Conservation (phyloP, 2,888 invertebrate genomes). For the Metallyticus violacea region DNA sequence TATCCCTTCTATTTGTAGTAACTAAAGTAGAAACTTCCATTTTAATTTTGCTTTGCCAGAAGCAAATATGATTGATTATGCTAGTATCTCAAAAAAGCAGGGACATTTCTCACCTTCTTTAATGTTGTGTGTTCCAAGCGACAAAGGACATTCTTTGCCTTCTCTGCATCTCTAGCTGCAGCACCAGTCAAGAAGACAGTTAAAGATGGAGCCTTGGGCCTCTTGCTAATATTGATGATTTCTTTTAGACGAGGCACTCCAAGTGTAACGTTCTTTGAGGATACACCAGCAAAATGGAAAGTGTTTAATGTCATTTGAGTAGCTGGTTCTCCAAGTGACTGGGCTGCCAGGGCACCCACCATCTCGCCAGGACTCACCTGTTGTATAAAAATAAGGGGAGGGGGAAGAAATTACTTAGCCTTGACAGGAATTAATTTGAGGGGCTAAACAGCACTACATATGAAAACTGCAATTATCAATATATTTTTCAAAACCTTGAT, state of each 20-base stretch:
- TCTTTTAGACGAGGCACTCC: constrained; percentile 98
- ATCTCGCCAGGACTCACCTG: constrained; percentile 83
- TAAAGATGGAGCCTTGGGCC: constrained; percentile 97
- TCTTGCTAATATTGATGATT: constrained; percentile 98
- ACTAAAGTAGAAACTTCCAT: too few species aligned
- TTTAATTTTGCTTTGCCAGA: too few species aligned
- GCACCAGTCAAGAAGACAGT: constrained; percentile 98
- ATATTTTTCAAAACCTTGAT: too few species aligned
- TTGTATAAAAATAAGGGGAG: too few species aligned
- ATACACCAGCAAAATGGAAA: constrained; percentile 99
- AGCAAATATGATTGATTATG: too few species aligned
- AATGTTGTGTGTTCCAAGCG: constrained; percentile 97
- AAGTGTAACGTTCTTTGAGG: constrained; percentile 99
- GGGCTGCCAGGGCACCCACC: constrained; percentile 99
- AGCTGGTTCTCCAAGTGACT: constrained; percentile 98
- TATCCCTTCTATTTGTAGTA: too few species aligned
- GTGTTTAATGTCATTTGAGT: constrained; percentile 99
- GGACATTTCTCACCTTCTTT: constrained; percentile 70
- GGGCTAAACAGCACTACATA: too few species aligned
- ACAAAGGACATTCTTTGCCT: constrained; percentile 97
- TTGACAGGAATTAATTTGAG: too few species aligned
- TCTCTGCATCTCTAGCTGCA: constrained; percentile 97
- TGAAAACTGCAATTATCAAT: too few species aligned
- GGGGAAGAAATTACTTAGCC: too few species aligned
- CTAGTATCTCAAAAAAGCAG: too few species aligned